phyloP scores from a whole-genome alignment of 2,113 vertebrate species.

The Alethe diademata region DNA sequence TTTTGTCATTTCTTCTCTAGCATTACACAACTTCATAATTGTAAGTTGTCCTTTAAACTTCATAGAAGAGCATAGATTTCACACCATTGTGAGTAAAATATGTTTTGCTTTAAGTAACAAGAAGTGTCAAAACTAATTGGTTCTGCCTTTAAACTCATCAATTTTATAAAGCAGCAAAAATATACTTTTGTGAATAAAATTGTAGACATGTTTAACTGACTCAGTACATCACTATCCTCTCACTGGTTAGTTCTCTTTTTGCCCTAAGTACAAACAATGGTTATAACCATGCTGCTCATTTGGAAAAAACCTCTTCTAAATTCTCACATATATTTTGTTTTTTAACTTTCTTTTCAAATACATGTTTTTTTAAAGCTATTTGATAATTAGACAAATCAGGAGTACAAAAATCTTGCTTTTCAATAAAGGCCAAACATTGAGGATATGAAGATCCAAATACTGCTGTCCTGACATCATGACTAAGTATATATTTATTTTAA shows the following conservation, averaged over 20 bases:
- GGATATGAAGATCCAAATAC: slow-evolving; percentile 50
- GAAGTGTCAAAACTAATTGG: background rate
- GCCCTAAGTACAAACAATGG: background rate
- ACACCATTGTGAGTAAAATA: background rate
- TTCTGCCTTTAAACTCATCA: background rate
- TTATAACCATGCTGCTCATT: background rate
- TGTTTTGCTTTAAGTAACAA: background rate
- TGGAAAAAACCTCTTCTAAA: background rate
- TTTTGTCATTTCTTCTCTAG: background rate
- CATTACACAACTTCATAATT: background rate
- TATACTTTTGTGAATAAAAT: no score
- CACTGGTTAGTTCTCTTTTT: background rate
- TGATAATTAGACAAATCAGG: slow-evolving; percentile 31
- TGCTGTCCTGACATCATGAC: background rate
- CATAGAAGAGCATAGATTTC: background rate
- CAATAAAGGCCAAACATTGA: background rate
- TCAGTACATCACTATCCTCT: background rate
- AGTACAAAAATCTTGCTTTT: background rate
- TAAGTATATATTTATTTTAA: background rate
- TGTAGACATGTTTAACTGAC: background rate
- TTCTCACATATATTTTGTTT: background rate
- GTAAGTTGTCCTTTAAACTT: background rate
- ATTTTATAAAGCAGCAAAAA: background rate
- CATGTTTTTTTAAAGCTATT: background rate
- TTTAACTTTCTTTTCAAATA: background rate